Percentiles rank a stretch among this genome's conserved stretches.
These are phyloP conservation scores for Melopsittacus undulatus DNA, from an alignment of 2,797 vertebrate genomes.

Conservation along the genomic window DNA sequence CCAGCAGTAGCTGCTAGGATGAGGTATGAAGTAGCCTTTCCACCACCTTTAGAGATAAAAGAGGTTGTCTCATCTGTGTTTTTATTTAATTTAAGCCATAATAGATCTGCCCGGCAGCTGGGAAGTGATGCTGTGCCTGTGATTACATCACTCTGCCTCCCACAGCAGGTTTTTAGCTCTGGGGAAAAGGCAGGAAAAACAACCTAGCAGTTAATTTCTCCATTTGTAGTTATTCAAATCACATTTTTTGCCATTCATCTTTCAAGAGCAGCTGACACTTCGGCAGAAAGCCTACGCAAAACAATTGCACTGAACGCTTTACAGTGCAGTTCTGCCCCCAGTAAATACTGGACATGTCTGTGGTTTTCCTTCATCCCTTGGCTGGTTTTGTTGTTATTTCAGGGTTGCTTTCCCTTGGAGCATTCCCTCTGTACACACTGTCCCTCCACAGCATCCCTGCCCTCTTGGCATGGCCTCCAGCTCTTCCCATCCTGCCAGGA, in stretches of 20 bases:
- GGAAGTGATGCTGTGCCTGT: slow-evolving; percentile 75
- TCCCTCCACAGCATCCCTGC: background rate
- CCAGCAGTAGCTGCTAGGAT: slow-evolving; percentile 10
- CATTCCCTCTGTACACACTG: accelerated
- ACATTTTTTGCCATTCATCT: slow-evolving; percentile 71
- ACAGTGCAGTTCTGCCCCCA: slow-evolving; percentile 49
- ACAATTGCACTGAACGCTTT: slow-evolving; percentile 25
- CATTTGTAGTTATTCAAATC: slow-evolving; percentile 76
- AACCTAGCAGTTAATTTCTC: slow-evolving; percentile 74
- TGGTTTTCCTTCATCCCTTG: background rate
- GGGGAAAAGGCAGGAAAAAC: slow-evolving; percentile 67
- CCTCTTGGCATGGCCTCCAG: background rate
- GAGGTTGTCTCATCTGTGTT: slow-evolving; percentile 73
- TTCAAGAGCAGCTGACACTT: slow-evolving; percentile 61
- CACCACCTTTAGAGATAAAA: slow-evolving; percentile 71
- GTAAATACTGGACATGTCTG: background rate
- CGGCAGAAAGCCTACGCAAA: slow-evolving; percentile 45
- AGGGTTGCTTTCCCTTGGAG: background rate
- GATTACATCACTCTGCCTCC: slow-evolving; percentile 73
- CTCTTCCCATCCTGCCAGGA: background rate
- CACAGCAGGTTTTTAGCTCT: slow-evolving; percentile 58
- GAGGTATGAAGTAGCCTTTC: slow-evolving; percentile 67
- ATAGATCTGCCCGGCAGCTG: slow-evolving; percentile 74
- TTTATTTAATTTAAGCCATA: slow-evolving; percentile 80
- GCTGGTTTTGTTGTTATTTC: background rate